phyloP scores from a whole-genome alignment of 2,888 invertebrate genomes.

The Margaritifera margaritifera region DNA sequence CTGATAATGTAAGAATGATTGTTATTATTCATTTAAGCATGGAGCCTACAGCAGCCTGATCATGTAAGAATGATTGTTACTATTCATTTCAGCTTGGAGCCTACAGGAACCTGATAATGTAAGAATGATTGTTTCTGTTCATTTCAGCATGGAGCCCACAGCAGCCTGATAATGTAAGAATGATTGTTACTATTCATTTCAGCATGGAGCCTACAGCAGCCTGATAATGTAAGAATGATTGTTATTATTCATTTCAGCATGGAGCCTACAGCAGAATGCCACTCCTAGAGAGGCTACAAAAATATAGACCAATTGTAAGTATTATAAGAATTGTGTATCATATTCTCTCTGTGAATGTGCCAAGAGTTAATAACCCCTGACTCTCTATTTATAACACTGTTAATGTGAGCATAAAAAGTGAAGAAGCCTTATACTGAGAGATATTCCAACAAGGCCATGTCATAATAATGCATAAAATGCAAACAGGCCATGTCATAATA shows the following conservation, averaged over 20 bases:
- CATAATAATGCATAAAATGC: too few species aligned
- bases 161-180: constrained; percentile 38
- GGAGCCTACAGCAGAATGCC: constrained; percentile 69
- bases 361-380: too few species aligned
- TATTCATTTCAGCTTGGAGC: constrained; percentile 67
- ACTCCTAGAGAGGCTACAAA: constrained; percentile 54
- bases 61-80: background rate
- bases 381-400: too few species aligned
- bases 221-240: background rate
- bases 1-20: background rate
- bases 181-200: constrained; percentile 25
- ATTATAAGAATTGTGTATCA: background rate
- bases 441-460: too few species aligned
- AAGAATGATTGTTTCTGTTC: constrained; percentile 6
- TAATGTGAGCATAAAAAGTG: too few species aligned
- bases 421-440: too few species aligned
- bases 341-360: too few species aligned
- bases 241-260: constrained; percentile 60
- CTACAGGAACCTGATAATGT: constrained; percentile 54
- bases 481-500: too few species aligned
- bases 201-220: constrained; percentile 69
- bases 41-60: constrained; percentile 67
- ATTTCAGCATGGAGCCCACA: constrained; percentile 71
- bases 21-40: constrained; percentile 59
- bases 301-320: constrained; percentile 55